A percentile compares a stretch with the other conserved stretches of the same genome.
These are phyloP conservation scores for Equus quagga DNA, from an alignment of 2,113 vertebrate genomes.

Conservation along the genomic window DNA sequence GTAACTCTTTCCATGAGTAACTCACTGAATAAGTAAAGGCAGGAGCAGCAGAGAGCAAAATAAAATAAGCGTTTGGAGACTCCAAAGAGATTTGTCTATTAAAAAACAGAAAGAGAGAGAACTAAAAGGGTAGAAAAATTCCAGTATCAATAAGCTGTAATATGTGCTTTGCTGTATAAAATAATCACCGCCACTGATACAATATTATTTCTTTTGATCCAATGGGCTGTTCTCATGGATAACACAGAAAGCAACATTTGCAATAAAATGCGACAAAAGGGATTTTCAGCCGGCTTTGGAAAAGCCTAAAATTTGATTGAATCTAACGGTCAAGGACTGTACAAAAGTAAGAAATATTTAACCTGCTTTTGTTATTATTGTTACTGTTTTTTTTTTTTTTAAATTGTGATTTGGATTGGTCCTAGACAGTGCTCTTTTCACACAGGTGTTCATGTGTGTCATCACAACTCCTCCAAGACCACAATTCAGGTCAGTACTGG, in stretches of 20 bases:
- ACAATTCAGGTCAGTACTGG: slow-evolving; percentile 61
- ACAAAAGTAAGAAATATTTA: neutral
- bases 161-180: neutral
- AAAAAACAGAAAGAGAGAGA: neutral
- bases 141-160: slow-evolving; percentile 19
- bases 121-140: slow-evolving; percentile 10
- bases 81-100: slow-evolving; percentile 48
- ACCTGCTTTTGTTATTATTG: neutral
- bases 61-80: slow-evolving; percentile 60
- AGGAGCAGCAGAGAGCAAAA: slow-evolving; percentile 52
- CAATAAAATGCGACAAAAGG: neutral
- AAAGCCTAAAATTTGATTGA: slow-evolving; percentile 28
- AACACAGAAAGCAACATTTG: neutral
- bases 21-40: slow-evolving; percentile 59
- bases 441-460: slow-evolving; percentile 25
- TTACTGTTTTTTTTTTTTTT: neutral
- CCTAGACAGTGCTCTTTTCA: slow-evolving; percentile 52
- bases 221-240: neutral
- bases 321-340: neutral
- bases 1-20: slow-evolving; percentile 60
- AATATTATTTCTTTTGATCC: slow-evolving; percentile 31
- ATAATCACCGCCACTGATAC: neutral
- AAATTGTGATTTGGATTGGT: neutral
- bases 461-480: slow-evolving; percentile 21
- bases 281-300: neutral